phyloP scores from a whole-genome alignment of 1,140 invertebrate genomes.

The Bradynema listronoti region DNA sequence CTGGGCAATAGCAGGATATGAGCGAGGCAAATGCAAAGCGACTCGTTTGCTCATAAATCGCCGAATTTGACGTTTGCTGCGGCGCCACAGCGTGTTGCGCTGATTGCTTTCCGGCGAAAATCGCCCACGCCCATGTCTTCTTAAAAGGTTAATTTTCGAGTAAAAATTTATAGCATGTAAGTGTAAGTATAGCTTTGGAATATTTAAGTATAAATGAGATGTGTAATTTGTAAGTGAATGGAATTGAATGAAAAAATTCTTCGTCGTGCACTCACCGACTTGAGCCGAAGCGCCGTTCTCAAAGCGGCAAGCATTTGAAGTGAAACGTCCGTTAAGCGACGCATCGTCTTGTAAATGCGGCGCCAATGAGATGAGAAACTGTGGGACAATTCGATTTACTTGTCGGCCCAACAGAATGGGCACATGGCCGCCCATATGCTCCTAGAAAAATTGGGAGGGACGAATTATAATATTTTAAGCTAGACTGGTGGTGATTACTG shows the following conservation, averaged over 20 bases:
- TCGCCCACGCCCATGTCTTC: constrained; percentile 25
- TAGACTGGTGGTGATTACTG: too few relatives aligned
- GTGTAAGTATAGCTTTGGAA: too few relatives aligned
- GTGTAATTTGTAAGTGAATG: too few relatives aligned
- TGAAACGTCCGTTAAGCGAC: not conserved
- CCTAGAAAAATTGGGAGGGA: too few relatives aligned
- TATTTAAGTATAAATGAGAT: too few relatives aligned
- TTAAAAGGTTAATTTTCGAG: too few relatives aligned
- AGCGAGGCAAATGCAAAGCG: constrained; percentile 29
- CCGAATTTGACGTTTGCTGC: constrained; percentile 41
- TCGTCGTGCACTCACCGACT: constrained; percentile 49
- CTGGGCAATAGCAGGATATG: not conserved
- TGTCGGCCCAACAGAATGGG: constrained; percentile 88
- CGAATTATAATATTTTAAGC: constrained; percentile 60
- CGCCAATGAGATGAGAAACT: constrained; percentile 95
- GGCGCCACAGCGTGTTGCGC: constrained; percentile 48
- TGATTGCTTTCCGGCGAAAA: constrained; percentile 37
- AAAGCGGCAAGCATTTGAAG: constrained; percentile 62
- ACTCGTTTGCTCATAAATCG: constrained; percentile 34
- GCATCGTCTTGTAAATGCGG: constrained; percentile 61
- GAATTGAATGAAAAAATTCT: too few relatives aligned
- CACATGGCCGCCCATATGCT: constrained; percentile 86
- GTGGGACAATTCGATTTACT: constrained; percentile 89
- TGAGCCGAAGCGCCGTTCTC: constrained; percentile 40
- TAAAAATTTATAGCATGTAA: not conserved